Conservation (phyloP, 1,140 invertebrate genomes). For the Sweltsa coloradensis region DNA sequence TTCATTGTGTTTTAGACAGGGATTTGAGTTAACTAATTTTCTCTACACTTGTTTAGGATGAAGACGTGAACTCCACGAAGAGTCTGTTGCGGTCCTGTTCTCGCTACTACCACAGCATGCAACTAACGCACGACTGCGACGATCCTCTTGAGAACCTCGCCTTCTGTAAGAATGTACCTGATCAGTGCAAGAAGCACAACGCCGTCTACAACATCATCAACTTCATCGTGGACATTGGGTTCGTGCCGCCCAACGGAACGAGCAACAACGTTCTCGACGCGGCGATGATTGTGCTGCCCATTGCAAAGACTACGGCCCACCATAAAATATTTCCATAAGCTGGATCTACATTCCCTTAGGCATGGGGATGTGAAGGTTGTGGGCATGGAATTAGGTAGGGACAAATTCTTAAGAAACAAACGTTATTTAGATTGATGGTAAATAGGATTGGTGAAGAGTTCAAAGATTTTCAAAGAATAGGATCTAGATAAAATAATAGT, state of each 20-base stretch:
- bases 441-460: neutral
- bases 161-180: conserved; percentile 50
- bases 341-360: conserved; percentile 45
- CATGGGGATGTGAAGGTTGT: conserved; percentile 57
- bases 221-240: conserved; percentile 66
- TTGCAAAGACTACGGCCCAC: conserved; percentile 60
- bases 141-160: conserved; percentile 33
- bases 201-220: conserved; percentile 76
- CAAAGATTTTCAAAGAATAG: neutral
- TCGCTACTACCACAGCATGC: conserved; percentile 61
- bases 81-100: conserved; percentile 56
- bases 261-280: conserved; percentile 38
- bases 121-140: conserved; percentile 55
- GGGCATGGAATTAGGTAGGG: conserved; percentile 70
- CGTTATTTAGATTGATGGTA: conserved; percentile 3
- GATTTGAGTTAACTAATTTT: too few relatives aligned
- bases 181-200: conserved; percentile 62
- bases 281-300: conserved; percentile 72
- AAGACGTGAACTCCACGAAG: conserved; percentile 56
- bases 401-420: neutral
- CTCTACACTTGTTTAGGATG: conserved; percentile 30
- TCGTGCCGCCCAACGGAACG: conserved; percentile 47
- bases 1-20: too few relatives aligned
- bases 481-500: neutral
- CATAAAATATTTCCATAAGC: conserved; percentile 60